Evolutionary conservation across 2,113 vertebrate genomes (phyloP), one percentile per base, ranked within the genome.

Genomic region (Gymnarchus niloticus): DNA sequence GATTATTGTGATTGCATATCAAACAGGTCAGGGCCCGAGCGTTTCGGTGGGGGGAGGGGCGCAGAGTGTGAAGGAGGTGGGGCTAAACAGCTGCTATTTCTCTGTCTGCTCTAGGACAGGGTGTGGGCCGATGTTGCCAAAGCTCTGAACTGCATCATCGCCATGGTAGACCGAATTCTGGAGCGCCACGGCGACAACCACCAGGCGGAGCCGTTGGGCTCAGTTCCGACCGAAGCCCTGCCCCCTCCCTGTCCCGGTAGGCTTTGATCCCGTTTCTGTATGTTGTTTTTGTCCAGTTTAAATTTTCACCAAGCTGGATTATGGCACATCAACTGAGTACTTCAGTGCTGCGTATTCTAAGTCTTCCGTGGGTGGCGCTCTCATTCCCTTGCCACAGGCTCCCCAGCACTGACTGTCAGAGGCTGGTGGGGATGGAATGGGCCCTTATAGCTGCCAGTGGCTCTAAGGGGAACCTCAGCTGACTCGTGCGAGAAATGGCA

Each of bases 91-190:
- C 52, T 83, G 82, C 21, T 37, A 17, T 44, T 14, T 88, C 86
- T 91, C 46, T 41, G 86, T 81, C 93, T 89, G 93, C 95, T 98
- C 88, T 91, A 99, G 98, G 98, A 99, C 90, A 97, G 98, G 89
- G 96, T 98, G 88, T 99, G 98, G 98, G 97, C 96, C 88, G 97
- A 92, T 1, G 95, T 99, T 87, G 98, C 96, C 41, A 98, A 97
- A 92, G 96, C 96, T 91, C 95, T 99, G 90, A 98, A 98, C 93
- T 97, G 96, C 81, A 92, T 99, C 85, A 98, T 99, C 78, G 98
- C 97, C 59, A 95, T 97, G 96, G 97, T 97, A 91, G 98, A 99
- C 87, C 96, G 95, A 88, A 91, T 99, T 84, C 96, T 96, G 81
- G 97, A 97, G 85, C 95, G 94, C 76, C 49, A 19, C 28, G 23